These are phyloP conservation scores for Anthoscopus minutus DNA, from an alignment of 2,113 vertebrate genomes.

Conservation along the genomic window DNA sequence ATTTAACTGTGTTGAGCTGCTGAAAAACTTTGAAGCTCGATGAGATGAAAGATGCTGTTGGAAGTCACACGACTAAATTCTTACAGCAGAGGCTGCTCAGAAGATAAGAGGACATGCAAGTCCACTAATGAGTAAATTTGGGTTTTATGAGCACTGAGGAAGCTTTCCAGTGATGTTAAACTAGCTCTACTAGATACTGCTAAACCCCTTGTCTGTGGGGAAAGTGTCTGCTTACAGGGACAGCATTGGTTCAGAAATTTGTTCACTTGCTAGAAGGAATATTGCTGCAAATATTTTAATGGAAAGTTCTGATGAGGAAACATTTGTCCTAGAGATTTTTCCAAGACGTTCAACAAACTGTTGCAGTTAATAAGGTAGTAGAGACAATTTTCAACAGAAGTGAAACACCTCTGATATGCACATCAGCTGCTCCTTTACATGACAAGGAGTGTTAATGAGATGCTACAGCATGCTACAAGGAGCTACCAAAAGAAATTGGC, in stretches of 20 bases:
- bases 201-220: background rate
- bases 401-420: background rate
- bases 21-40: background rate
- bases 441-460: background rate
- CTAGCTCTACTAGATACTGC: background rate
- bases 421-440: background rate
- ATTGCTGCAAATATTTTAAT: background rate
- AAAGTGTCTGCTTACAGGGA: background rate
- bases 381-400: background rate
- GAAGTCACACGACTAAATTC: background rate
- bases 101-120: rapidly evolving
- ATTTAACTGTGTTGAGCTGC: background rate
- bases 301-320: background rate
- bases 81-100: background rate
- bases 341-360: background rate
- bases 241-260: background rate
- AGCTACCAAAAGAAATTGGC: background rate
- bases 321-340: background rate
- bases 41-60: background rate
- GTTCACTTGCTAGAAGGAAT: background rate
- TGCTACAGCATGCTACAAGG: background rate
- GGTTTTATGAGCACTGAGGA: background rate
- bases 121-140: background rate
- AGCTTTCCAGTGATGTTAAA: background rate
- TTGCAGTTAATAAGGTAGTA: background rate